phyloP scores from a whole-genome alignment of 2,113 vertebrate species.

The Dipodomys ordii region DNA sequence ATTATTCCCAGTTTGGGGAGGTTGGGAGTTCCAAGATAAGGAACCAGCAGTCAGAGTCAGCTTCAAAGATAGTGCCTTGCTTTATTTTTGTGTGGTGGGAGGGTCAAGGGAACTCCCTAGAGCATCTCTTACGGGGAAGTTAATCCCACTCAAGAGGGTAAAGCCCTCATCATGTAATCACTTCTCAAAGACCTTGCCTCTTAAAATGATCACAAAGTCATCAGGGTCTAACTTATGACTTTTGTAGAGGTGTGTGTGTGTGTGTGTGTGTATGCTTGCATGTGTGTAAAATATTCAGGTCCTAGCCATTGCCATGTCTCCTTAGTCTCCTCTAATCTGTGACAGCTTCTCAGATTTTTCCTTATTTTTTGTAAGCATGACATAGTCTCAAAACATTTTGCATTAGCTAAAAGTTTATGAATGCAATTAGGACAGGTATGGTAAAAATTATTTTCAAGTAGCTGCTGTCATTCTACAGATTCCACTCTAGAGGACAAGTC shows the following conservation, averaged over 20 bases:
- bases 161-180: neutral
- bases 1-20: neutral
- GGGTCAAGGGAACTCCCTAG: neutral
- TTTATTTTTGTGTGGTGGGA: neutral
- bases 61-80: neutral
- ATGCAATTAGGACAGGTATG: neutral
- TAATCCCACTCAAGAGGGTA: neutral
- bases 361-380: constrained; percentile 1
- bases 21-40: neutral
- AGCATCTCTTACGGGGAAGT: neutral
- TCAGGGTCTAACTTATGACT: neutral
- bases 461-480: neutral
- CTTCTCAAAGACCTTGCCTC: neutral
- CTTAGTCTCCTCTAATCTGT: neutral
- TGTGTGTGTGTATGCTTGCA: too few species aligned
- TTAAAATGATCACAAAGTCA: neutral
- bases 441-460: constrained; percentile 22
- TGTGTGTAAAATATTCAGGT: neutral
- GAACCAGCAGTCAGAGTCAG: neutral
- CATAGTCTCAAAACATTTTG: neutral
- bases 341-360: constrained; percentile 23
- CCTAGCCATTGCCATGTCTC: neutral
- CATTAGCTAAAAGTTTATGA: neutral
- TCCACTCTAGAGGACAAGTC: neutral
- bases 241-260: neutral